Conservation (phyloP, 2,797 vertebrate species). For the Phalloptychus januarius region DNA sequence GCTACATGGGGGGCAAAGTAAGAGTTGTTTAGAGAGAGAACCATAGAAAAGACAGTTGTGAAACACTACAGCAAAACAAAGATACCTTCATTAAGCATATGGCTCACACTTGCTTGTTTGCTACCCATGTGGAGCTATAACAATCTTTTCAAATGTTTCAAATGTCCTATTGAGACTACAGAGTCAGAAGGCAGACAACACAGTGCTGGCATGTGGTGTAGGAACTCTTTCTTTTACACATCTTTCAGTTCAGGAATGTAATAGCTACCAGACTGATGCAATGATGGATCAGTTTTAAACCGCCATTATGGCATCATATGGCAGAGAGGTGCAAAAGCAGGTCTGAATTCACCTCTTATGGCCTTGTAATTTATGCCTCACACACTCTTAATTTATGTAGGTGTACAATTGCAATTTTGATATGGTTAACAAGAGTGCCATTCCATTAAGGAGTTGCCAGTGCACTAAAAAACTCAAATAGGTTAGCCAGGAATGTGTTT, state of each 20-base stretch:
- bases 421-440: neutral
- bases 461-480: neutral
- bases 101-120: neutral
- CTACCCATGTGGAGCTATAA: neutral
- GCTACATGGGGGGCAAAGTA: slow-evolving; percentile 51
- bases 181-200: neutral
- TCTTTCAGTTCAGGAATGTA: neutral
- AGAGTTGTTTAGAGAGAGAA: slow-evolving; percentile 42
- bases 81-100: neutral
- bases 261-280: neutral
- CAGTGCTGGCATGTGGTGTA: neutral
- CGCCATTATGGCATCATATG: neutral
- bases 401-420: neutral
- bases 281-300: neutral
- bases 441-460: neutral
- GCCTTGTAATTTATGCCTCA: neutral
- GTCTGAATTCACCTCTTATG: neutral
- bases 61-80: neutral
- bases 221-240: neutral
- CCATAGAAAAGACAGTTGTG: slow-evolving; percentile 4
- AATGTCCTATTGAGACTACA: neutral
- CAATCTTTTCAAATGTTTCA: neutral
- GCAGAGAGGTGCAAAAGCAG: neutral
- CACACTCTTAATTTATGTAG: neutral
- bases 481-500: neutral